These are phyloP conservation scores for Pachyseris speciosa DNA, from an alignment of 64 coral and sea anemone species.

Conservation along the genomic window DNA sequence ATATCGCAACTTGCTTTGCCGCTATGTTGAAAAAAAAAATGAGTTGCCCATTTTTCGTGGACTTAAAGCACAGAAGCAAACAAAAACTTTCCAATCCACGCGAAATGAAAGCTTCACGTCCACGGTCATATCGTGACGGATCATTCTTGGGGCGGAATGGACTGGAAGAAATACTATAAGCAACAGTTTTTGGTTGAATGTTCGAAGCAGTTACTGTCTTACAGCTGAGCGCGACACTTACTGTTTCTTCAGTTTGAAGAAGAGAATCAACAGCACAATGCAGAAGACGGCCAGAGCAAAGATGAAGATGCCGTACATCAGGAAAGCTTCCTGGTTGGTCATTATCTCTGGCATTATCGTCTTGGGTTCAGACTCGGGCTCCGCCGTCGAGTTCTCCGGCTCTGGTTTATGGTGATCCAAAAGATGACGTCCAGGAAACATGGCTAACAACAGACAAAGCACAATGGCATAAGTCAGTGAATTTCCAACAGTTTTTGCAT, in stretches of 20 bases:
- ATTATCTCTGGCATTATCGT: constrained; percentile 57
- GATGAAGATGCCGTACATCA: constrained; percentile 61
- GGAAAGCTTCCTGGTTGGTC: constrained; percentile 54
- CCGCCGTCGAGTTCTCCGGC: neutral
- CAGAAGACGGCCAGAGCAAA: constrained; percentile 50
- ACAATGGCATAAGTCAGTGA: neutral
- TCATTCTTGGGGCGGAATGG: too few relatives aligned
- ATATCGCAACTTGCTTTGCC: too few relatives aligned
- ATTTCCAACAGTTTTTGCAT: neutral
- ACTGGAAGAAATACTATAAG: neutral
- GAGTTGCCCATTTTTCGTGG: too few relatives aligned
- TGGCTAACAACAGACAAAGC: neutral
- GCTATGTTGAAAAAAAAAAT: too few relatives aligned
- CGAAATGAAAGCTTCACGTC: too few relatives aligned
- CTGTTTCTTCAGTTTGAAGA: constrained; percentile 22
- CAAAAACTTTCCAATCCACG: too few relatives aligned
- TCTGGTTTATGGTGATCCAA: constrained; percentile 3
- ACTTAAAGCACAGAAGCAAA: too few relatives aligned
- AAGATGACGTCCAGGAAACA: neutral
- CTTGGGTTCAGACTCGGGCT: constrained; percentile 18
- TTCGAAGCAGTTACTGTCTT: neutral
- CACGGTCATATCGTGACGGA: too few relatives aligned
- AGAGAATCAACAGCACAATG: constrained; percentile 40
- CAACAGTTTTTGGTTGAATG: too few relatives aligned
- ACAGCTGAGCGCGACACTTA: neutral